These are phyloP conservation scores for Torymus auratus DNA, from an alignment of 2,888 invertebrate genomes.

Conservation along the genomic window DNA sequence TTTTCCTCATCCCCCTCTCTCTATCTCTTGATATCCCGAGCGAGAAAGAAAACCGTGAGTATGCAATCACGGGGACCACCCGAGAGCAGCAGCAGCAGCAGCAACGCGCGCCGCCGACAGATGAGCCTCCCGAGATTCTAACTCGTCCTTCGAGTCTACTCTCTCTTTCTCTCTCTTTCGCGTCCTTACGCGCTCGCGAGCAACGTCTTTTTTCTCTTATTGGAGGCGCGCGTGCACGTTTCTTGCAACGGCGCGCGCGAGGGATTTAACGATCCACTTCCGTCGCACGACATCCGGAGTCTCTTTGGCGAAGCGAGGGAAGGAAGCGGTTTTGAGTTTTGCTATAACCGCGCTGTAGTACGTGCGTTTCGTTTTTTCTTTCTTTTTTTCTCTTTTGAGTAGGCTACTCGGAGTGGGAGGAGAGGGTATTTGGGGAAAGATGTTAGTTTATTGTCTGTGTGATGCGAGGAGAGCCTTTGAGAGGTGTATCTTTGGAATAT, in stretches of 20 bases:
- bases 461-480: too few relatives aligned
- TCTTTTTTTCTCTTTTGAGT: neutral
- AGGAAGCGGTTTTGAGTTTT: too few relatives aligned
- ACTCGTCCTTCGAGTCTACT: conserved; percentile 51
- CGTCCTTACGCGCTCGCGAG: too few relatives aligned
- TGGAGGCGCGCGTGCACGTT: conserved; percentile 4
- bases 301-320: too few relatives aligned
- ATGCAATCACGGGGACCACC: conserved; percentile 51
- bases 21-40: too few relatives aligned
- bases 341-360: too few relatives aligned
- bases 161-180: neutral
- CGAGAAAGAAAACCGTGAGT: neutral
- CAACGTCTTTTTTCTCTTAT: conserved; percentile 3
- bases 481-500: too few relatives aligned
- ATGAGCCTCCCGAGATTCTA: conserved; percentile 49
- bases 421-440: too few relatives aligned
- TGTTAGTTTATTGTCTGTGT: too few relatives aligned
- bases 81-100: conserved; percentile 9
- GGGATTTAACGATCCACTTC: conserved; percentile 46
- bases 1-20: too few relatives aligned
- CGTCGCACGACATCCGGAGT: conserved; percentile 45
- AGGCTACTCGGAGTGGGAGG: too few relatives aligned
- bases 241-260: conserved; percentile 1
- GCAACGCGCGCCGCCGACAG: neutral
- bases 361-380: neutral